Evolutionary conservation across 2,888 invertebrate genomes (phyloP).

Genomic region (Exocentrus adspersus): DNA sequence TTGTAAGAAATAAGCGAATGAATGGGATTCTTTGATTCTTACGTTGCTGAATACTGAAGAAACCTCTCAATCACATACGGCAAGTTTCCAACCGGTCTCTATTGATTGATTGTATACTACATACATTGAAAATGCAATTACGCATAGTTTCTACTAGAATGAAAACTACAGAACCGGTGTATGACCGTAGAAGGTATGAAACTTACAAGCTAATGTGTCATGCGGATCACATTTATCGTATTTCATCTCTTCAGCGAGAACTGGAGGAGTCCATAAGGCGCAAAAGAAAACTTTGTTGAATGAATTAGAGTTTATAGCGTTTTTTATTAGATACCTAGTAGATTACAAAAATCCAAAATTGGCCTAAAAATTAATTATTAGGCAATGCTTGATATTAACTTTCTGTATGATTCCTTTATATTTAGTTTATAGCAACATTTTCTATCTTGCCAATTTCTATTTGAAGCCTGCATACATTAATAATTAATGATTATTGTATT

Average conservation of each 20-base stretch:
- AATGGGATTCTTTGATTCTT: slow-evolving; percentile 18
- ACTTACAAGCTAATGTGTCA: slow-evolving; percentile 28
- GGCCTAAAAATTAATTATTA: too few relatives aligned
- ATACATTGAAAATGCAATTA: slow-evolving; percentile 27
- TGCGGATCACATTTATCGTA: slow-evolving; percentile 12
- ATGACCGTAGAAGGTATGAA: slow-evolving; percentile 27
- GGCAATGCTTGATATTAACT: too few relatives aligned
- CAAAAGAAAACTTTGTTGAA: not conserved
- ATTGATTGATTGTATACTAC: slow-evolving; percentile 20
- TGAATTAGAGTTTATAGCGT: not conserved
- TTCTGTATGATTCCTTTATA: too few relatives aligned
- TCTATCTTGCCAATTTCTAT: too few relatives aligned
- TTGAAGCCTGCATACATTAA: too few relatives aligned
- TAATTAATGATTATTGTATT: not conserved
- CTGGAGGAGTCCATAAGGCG: not conserved
- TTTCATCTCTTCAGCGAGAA: slow-evolving; percentile 9
- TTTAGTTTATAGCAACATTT: too few relatives aligned
- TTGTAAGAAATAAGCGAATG: slow-evolving; percentile 17
- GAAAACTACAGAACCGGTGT: slow-evolving; percentile 26
- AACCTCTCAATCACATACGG: slow-evolving; percentile 22
- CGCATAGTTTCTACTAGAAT: slow-evolving; percentile 26
- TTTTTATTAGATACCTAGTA: not conserved
- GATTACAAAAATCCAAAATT: not conserved
- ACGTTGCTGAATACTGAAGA: slow-evolving; percentile 21
- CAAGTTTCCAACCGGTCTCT: slow-evolving; percentile 20